Percentiles rank a stretch among this genome's conserved stretches.
Evolutionary conservation across 1,140 invertebrate genomes (phyloP).

Genomic region (Anastrepha ludens): DNA sequence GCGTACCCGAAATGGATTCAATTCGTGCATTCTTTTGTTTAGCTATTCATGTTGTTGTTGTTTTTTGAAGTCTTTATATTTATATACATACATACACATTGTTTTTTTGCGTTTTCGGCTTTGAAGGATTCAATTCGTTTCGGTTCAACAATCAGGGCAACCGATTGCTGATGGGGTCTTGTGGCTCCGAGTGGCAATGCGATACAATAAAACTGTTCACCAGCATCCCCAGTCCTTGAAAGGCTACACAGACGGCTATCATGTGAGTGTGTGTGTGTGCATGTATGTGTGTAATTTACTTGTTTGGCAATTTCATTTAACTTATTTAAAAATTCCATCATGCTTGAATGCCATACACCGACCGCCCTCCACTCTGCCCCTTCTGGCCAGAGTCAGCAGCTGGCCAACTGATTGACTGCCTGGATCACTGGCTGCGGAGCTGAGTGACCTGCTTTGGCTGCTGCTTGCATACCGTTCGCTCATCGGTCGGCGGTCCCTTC

Average conservation of each 20-base stretch:
- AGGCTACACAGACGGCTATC: neutral
- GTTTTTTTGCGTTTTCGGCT: neutral
- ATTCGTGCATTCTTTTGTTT: neutral
- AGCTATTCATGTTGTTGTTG: neutral
- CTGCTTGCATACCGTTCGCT: neutral
- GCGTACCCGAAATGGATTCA: too few species aligned
- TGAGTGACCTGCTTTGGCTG: neutral
- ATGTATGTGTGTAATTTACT: neutral
- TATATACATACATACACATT: neutral
- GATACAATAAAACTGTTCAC: neutral
- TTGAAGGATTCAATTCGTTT: constrained; percentile 49
- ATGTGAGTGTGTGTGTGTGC: neutral
- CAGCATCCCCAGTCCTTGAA: neutral
- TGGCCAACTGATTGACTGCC: constrained; percentile 26
- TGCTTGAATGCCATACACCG: neutral
- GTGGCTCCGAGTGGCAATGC: neutral
- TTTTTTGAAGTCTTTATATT: neutral
- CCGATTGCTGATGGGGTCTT: constrained; percentile 19
- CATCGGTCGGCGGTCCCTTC: neutral
- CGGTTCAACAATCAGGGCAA: constrained; percentile 36
- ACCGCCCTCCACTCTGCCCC: neutral
- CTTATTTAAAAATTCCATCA: constrained; percentile 54
- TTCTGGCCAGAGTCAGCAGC: neutral
- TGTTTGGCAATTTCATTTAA: neutral
- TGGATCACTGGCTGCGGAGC: neutral